A percentile compares a stretch with the other conserved stretches of the same genome.
Evolutionary conservation across 2,888 invertebrate species (phyloP).

Genomic region (Bombyx huttoni): DNA sequence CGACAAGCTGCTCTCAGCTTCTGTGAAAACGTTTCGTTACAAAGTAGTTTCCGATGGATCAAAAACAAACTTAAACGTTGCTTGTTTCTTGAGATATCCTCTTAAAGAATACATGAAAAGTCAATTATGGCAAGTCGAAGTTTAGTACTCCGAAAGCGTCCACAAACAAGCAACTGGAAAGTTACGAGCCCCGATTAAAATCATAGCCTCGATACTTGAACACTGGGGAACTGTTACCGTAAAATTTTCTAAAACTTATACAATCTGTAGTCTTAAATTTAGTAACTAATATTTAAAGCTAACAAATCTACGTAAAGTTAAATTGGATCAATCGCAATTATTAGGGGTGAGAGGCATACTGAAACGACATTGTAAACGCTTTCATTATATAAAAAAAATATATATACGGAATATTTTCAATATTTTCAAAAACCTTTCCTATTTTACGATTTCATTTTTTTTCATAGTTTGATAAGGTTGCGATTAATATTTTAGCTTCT

Average conservation of each 20-base stretch:
- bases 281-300: background rate
- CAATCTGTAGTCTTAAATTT: background rate
- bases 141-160: slow-evolving; percentile 5
- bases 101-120: slow-evolving; percentile 26
- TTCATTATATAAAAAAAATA: background rate
- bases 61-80: background rate
- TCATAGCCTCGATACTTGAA: background rate
- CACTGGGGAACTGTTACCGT: background rate
- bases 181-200: slow-evolving; percentile 9
- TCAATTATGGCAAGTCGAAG: slow-evolving; percentile 28
- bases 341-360: background rate
- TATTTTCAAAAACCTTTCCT: too few species aligned
- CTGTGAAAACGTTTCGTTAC: background rate
- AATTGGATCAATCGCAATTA: background rate
- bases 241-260: background rate
- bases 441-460: too few species aligned
- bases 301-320: background rate
- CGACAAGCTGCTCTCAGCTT: background rate
- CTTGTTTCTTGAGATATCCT: background rate
- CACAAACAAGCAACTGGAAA: slow-evolving; percentile 10
- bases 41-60: background rate
- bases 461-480: too few species aligned
- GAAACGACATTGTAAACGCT: background rate
- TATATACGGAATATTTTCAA: too few species aligned
- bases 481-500: too few species aligned